Percentiles rank a stretch among this genome's conserved stretches.
These are phyloP conservation scores for Paragorgia papillata DNA, from an alignment of 92 coral and sea anemone genomes.

Conservation along the genomic window DNA sequence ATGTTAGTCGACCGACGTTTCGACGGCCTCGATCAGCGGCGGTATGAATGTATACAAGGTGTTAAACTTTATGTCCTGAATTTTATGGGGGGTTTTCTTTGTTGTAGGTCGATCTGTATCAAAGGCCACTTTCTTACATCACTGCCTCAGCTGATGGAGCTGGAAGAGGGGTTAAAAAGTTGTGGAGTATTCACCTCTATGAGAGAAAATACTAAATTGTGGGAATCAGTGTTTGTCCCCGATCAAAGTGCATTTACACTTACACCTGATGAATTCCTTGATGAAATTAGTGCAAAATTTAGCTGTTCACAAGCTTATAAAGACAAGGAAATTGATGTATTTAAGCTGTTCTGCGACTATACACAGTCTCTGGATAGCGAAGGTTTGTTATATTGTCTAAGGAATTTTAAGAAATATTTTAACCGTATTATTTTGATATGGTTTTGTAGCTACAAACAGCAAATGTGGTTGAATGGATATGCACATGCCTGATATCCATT, in stretches of 20 bases:
- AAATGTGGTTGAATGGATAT: too few species aligned
- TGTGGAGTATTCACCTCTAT: conserved; percentile 43
- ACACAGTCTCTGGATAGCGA: conserved; percentile 37
- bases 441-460: too few species aligned
- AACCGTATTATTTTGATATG: too few species aligned
- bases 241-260: not conserved
- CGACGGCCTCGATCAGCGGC: too few species aligned
- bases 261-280: conserved; percentile 40
- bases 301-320: conserved; percentile 24
- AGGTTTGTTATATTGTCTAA: conserved; percentile 23
- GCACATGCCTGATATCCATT: too few species aligned
- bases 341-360: conserved; percentile 46
- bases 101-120: conserved; percentile 20
- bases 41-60: not conserved
- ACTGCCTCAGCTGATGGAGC: conserved; percentile 30
- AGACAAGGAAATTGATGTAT: conserved; percentile 49
- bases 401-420: not conserved
- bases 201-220: conserved; percentile 43
- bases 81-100: not conserved
- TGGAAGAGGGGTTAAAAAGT: conserved; percentile 44
- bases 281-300: not conserved
- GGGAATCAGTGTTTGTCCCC: conserved; percentile 52
- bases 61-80: not conserved
- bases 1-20: too few species aligned
- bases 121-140: not conserved